Evolutionary conservation across 2,888 invertebrate species (phyloP).

Genomic region (Parnassius smintheus): DNA sequence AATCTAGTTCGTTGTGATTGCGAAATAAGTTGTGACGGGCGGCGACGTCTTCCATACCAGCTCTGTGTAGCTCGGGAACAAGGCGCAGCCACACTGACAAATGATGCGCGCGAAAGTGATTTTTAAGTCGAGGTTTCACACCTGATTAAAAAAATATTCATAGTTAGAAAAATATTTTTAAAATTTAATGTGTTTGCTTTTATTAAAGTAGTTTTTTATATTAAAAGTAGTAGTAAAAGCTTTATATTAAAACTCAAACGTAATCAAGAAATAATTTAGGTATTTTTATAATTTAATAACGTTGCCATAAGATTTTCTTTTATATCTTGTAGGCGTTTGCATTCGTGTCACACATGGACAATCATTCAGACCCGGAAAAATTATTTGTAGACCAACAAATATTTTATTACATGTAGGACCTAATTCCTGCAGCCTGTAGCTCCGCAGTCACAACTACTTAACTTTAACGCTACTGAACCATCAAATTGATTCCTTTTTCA

Average conservation of each 20-base stretch:
- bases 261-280: not conserved
- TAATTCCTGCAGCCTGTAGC: too few relatives aligned
- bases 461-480: too few relatives aligned
- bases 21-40: slow-evolving; percentile 93
- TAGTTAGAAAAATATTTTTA: too few relatives aligned
- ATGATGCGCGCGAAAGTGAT: slow-evolving; percentile 97
- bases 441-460: too few relatives aligned
- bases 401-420: too few relatives aligned
- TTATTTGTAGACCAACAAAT: too few relatives aligned
- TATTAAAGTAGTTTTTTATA: not conserved
- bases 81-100: slow-evolving; percentile 96
- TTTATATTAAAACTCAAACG: not conserved
- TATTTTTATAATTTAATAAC: too few relatives aligned
- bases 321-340: too few relatives aligned
- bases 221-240: not conserved
- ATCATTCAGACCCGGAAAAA: too few relatives aligned
- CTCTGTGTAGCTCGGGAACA: slow-evolving; percentile 93
- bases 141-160: slow-evolving; percentile 79
- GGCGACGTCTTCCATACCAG: slow-evolving; percentile 94
- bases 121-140: slow-evolving; percentile 93
- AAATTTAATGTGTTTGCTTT: not conserved
- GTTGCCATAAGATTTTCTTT: too few relatives aligned
- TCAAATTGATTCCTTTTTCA: too few relatives aligned
- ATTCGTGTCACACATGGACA: too few relatives aligned
- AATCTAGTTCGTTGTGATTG: slow-evolving; percentile 92